A percentile compares a stretch with the other conserved stretches of the same genome.
These are phyloP conservation scores for Cyprinella venusta DNA, from an alignment of 2,797 vertebrate genomes.

Conservation along the genomic window DNA sequence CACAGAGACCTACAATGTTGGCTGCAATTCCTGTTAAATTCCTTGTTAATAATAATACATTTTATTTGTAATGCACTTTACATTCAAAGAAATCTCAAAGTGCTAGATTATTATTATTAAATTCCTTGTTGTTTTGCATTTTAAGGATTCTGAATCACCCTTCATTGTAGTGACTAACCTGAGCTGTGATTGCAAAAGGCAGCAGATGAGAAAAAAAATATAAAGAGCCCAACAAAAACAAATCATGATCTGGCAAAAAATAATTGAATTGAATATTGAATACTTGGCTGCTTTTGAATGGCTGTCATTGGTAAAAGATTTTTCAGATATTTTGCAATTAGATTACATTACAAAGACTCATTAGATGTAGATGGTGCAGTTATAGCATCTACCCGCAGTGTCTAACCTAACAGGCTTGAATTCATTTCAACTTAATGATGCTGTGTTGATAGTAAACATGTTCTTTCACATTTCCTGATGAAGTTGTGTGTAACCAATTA, in stretches of 20 bases:
- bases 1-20: background rate
- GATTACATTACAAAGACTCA: too few species aligned
- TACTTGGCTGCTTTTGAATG: background rate
- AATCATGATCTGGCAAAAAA: background rate
- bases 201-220: background rate
- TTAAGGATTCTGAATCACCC: background rate
- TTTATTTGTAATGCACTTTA: too few species aligned
- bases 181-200: background rate
- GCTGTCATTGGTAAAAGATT: conserved; percentile 3
- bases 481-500: conserved; percentile 46
- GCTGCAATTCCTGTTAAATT: conserved; percentile 19
- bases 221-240: background rate
- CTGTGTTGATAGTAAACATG: conserved; percentile 31
- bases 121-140: conserved; percentile 1
- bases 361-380: conserved; percentile 13
- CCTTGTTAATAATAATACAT: too few species aligned
- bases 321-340: background rate
- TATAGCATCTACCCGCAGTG: background rate
- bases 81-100: too few species aligned
- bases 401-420: conserved; percentile 12
- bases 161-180: background rate
- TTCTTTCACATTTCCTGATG: conserved; percentile 27
- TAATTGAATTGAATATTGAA: background rate
- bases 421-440: conserved; percentile 45
- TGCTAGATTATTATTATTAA: too few species aligned